Evolutionary conservation across 2,888 invertebrate species (phyloP).

Genomic region (Resseliella maxima): DNA sequence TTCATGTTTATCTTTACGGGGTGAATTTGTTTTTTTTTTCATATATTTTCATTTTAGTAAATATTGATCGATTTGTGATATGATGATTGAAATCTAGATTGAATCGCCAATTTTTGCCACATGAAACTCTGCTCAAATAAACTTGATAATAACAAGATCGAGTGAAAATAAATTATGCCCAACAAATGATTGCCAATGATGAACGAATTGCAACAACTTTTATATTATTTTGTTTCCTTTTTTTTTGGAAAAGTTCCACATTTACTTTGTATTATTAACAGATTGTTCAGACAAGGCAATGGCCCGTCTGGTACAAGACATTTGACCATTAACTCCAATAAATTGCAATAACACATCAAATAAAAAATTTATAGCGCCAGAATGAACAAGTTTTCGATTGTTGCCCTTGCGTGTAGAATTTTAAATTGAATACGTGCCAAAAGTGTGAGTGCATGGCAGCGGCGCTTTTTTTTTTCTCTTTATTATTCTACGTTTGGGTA

Average conservation of each 20-base stretch:
- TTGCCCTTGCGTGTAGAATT: neutral
- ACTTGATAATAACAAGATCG: neutral
- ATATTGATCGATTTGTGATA: conserved; percentile 22
- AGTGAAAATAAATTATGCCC: neutral
- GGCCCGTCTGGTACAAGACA: no score
- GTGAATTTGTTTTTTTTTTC: neutral
- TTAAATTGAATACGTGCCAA: conserved; percentile 41
- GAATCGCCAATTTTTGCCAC: neutral
- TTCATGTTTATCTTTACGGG: neutral
- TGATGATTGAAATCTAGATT: neutral
- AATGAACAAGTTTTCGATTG: neutral
- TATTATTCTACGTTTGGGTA: no score
- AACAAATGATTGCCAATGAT: neutral
- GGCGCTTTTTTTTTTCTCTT: no score
- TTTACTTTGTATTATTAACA: no score
- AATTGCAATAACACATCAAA: neutral
- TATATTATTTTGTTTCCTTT: no score
- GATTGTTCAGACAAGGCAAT: no score
- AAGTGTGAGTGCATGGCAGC: neutral
- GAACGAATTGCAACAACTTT: no score
- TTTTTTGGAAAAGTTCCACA: no score
- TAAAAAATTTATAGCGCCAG: neutral
- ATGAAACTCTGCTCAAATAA: neutral
- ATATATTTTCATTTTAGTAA: neutral
- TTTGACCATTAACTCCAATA: neutral